Evolutionary conservation across 1,140 invertebrate species (phyloP).

Genomic region (Paracyclopina nana): DNA sequence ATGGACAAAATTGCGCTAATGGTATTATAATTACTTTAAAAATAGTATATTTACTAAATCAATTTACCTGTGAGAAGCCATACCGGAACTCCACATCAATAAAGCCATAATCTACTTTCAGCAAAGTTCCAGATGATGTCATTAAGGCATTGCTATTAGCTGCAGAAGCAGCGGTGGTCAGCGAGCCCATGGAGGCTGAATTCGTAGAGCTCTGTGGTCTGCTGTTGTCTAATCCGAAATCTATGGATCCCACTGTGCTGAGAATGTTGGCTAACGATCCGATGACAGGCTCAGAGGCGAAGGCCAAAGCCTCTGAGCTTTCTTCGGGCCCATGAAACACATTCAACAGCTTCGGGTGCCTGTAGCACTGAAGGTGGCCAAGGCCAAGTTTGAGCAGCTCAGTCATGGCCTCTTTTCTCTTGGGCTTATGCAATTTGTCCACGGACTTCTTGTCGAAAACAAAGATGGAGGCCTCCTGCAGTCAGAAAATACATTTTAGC

Average conservation of each 20-base stretch:
- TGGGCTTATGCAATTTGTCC: conserved; percentile 83
- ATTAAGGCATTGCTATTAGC: neutral
- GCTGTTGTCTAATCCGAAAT: neutral
- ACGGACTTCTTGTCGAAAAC: conserved; percentile 81
- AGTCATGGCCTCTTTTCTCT: conserved; percentile 70
- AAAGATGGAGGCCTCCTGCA: conserved; percentile 83
- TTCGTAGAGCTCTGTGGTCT: conserved; percentile 18
- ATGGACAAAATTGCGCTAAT: no score
- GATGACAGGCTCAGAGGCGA: conserved; percentile 69
- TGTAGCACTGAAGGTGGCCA: conserved; percentile 53
- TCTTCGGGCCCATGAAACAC: conserved; percentile 56
- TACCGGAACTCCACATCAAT: conserved; percentile 81
- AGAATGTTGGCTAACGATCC: conserved; percentile 71
- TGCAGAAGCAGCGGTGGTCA: neutral
- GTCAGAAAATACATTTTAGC: conserved; percentile 24
- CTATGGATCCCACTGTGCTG: conserved; percentile 26
- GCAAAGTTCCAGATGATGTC: neutral
- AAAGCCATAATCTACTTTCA: conserved; percentile 47
- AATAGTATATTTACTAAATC: no score
- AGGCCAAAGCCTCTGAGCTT: conserved; percentile 63
- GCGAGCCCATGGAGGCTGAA: neutral
- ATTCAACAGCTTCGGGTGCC: conserved; percentile 63
- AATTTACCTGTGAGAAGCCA: conserved; percentile 78
- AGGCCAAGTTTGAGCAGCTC: conserved; percentile 67
- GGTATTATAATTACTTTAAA: no score